Evolutionary conservation across 2,888 invertebrate genomes (phyloP).

Genomic region (Scaptomyza caliginosa): DNA sequence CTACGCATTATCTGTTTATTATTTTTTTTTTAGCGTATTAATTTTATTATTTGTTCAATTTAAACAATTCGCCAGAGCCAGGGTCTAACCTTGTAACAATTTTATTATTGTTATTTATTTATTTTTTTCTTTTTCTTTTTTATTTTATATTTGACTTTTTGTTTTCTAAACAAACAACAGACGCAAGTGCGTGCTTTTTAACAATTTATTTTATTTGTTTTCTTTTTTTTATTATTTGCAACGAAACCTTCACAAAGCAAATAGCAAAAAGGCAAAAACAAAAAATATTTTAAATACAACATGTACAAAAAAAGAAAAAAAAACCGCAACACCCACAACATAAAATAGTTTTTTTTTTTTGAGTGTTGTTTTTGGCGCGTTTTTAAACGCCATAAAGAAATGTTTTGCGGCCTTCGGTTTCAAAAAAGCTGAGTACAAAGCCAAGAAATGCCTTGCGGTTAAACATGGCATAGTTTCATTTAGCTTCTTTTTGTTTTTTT

Average conservation of each 20-base stretch:
- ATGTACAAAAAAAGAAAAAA: slow-evolving; percentile 28
- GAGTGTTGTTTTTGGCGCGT: slow-evolving; percentile 26
- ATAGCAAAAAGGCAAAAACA: slow-evolving; percentile 15
- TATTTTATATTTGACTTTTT: slow-evolving; percentile 8
- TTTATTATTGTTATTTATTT: no score
- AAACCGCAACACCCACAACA: slow-evolving; percentile 68
- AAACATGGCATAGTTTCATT: slow-evolving; percentile 61
- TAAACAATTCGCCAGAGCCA: slow-evolving; percentile 52
- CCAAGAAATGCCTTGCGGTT: slow-evolving; percentile 60
- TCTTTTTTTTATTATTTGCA: slow-evolving; percentile 25
- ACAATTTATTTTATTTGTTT: slow-evolving; percentile 57
- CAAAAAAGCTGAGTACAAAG: neutral
- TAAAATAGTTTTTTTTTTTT: slow-evolving; percentile 18
- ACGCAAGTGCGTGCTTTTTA: slow-evolving; percentile 55
- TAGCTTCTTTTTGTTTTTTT: neutral
- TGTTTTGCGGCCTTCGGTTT: slow-evolving; percentile 56
- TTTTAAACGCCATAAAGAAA: slow-evolving; percentile 52
- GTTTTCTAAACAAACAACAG: slow-evolving; percentile 59
- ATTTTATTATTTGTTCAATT: slow-evolving; percentile 59
- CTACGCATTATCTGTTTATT: slow-evolving; percentile 29
- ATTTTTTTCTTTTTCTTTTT: slow-evolving; percentile 10
- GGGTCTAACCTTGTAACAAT: slow-evolving; percentile 57
- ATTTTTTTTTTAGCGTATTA: slow-evolving; percentile 25
- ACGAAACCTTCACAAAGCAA: slow-evolving; percentile 61
- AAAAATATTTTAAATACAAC: slow-evolving; percentile 2